Evolutionary conservation across 2,797 vertebrate genomes (phyloP).

Genomic region (Sphaeramia orbicularis): DNA sequence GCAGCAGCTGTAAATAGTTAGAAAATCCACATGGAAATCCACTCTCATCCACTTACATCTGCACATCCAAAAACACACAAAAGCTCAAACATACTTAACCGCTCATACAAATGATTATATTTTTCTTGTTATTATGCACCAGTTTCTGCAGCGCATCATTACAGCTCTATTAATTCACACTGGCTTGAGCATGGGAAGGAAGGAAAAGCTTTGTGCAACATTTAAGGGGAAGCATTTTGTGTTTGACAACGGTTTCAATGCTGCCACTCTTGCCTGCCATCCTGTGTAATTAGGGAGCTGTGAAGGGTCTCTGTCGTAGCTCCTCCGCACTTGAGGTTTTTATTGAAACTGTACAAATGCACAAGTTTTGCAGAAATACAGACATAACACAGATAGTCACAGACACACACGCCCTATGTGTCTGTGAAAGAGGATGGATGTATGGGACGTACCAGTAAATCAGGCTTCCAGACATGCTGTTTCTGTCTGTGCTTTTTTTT

Average conservation of each 20-base stretch:
- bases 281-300: constrained; percentile 60
- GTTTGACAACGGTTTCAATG: constrained; percentile 51
- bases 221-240: constrained; percentile 44
- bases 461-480: constrained; percentile 18
- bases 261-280: constrained; percentile 47
- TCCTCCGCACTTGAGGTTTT: constrained; percentile 39
- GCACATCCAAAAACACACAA: constrained; percentile 1
- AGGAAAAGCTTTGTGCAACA: constrained; percentile 10
- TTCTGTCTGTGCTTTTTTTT: constrained; percentile 15
- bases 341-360: constrained; percentile 27
- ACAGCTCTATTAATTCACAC: constrained; percentile 47
- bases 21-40: background rate
- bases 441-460: constrained; percentile 18
- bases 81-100: background rate
- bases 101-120: background rate
- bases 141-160: constrained; percentile 27
- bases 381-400: background rate
- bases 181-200: constrained; percentile 29
- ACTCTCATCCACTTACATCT: background rate
- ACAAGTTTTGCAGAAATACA: constrained; percentile 11
- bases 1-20: background rate
- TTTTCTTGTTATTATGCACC: constrained; percentile 22
- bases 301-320: constrained; percentile 50
- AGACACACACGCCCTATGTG: background rate
- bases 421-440: too few species aligned